A percentile compares a stretch with the other conserved stretches of the same genome.
These are phyloP conservation scores for Hypothenemus hampei DNA, from an alignment of 1,140 invertebrate species.

Conservation along the genomic window DNA sequence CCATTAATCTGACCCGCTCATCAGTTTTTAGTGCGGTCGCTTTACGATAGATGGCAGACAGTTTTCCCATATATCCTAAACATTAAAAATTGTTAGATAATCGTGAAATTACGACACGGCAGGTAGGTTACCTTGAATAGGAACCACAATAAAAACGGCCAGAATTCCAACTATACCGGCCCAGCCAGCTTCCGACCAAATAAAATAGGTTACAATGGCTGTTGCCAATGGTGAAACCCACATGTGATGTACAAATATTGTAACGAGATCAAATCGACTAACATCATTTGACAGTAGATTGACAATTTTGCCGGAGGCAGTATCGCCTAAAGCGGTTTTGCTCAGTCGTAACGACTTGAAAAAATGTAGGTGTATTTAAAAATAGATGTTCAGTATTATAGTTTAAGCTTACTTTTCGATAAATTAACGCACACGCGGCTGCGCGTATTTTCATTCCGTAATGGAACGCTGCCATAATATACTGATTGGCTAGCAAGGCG, in stretches of 20 bases:
- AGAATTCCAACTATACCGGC: constrained; percentile 64
- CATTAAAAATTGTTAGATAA: background rate
- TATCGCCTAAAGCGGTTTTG: constrained; percentile 63
- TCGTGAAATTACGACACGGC: no score
- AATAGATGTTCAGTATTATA: background rate
- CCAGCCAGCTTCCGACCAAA: constrained; percentile 60
- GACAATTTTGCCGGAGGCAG: constrained; percentile 78
- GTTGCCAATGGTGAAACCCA: constrained; percentile 63
- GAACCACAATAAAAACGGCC: constrained; percentile 64
- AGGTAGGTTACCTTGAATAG: constrained; percentile 58
- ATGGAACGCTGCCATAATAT: constrained; percentile 56
- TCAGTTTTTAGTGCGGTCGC: constrained; percentile 67
- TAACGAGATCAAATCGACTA: constrained; percentile 58
- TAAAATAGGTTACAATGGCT: constrained; percentile 56
- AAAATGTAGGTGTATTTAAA: constrained; percentile 3
- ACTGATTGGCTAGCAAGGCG: constrained; percentile 56
- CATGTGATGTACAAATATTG: constrained; percentile 57
- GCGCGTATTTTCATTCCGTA: constrained; percentile 56
- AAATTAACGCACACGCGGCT: constrained; percentile 62
- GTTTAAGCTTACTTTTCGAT: constrained; percentile 54
- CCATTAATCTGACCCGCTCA: constrained; percentile 70
- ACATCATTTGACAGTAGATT: constrained; percentile 80
- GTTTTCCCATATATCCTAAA: constrained; percentile 19
- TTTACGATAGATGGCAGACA: constrained; percentile 58
- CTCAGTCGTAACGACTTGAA: constrained; percentile 55